phyloP scores from a whole-genome alignment of 30 jellyfish, hydroid and myxozoan species.

The Phacellophora camtschatica region DNA sequence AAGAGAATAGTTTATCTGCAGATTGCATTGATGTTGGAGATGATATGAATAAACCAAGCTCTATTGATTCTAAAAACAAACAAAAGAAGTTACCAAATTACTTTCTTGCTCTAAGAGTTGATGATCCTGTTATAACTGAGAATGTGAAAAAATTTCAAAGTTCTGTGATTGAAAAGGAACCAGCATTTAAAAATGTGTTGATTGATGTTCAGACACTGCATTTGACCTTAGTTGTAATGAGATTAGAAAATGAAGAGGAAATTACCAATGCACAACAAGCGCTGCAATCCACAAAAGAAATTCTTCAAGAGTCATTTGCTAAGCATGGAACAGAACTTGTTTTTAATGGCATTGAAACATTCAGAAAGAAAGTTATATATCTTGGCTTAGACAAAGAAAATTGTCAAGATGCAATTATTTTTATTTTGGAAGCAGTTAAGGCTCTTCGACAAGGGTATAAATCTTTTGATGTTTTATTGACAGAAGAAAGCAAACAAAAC shows the following conservation, averaged over 20 bases:
- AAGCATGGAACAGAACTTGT: not conserved
- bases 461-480: not conserved
- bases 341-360: constrained; percentile 31
- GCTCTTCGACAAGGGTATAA: not conserved
- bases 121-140: constrained; percentile 16
- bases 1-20: not conserved
- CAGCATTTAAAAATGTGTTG: constrained; percentile 24
- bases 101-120: constrained; percentile 67
- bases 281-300: not conserved
- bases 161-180: constrained; percentile 12
- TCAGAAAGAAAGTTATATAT: constrained; percentile 45
- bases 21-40: not conserved
- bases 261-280: constrained; percentile 55
- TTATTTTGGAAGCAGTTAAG: constrained; percentile 1
- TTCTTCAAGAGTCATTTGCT: not conserved
- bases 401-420: not conserved
- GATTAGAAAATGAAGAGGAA: constrained; percentile 24
- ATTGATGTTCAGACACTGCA: constrained; percentile 57
- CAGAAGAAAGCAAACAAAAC: not conserved
- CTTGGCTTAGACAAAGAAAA: constrained; percentile 18
- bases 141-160: constrained; percentile 43
- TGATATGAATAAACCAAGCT: not conserved
- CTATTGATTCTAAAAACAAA: not conserved
- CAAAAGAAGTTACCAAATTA: constrained; percentile 37
- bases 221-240: constrained; percentile 62